Base-by-base conservation (phyloP, 2,797 vertebrate species). In the Propithecus perrieri region DNA sequence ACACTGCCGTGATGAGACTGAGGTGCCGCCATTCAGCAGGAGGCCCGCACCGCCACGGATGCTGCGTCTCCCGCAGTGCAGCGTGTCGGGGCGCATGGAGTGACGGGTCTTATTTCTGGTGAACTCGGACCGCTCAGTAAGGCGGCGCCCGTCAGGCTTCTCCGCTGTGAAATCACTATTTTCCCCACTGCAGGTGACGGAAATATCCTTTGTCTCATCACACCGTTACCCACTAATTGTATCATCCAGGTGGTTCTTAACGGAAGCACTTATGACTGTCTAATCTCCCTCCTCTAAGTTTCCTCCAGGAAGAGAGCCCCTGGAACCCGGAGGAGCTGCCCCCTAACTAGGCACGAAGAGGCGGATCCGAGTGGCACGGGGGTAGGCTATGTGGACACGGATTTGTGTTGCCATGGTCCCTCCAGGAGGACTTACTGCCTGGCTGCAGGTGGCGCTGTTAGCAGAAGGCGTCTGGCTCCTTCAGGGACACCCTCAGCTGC, bases 21-120 rank as follows among this genome's bases (percentile, higher is more conserved):
- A 72, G 53, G 9, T 10, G 4, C 22, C 1, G 38, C 5, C 57
- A 7, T 7, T 2, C 35, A 43, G n/a, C 48, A 88, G 38, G 57
- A 86, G 33, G 13, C 5, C 7, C 4, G 15, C 4, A 7, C 65
- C 12, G 15, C 0, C 26, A 71, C 0, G 1, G 84, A 72, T 0
- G 11, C 72, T 24, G 24, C 0, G 1, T 63, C 41, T 2, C 2
- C 55, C 53, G 10, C 4, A 4, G 48, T 2, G 41, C 6, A 59
- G 14, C 26, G 10, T 6, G 41, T 7, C 0, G 1, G 12, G 41
- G 28, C 5, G 6, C 22, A 24, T 2, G 9, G 1, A 69, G 57
- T 24, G 3, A 11, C 1, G 22, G 4, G n/a, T 20, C 33, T 48
- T 30, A 18, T 20, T 88, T 80, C 59, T 2, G 38, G 46, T 28